Evolutionary conservation across 2,888 invertebrate genomes (phyloP), one percentile per base, ranked within the genome.

Genomic region (Malachius bipustulatus): DNA sequence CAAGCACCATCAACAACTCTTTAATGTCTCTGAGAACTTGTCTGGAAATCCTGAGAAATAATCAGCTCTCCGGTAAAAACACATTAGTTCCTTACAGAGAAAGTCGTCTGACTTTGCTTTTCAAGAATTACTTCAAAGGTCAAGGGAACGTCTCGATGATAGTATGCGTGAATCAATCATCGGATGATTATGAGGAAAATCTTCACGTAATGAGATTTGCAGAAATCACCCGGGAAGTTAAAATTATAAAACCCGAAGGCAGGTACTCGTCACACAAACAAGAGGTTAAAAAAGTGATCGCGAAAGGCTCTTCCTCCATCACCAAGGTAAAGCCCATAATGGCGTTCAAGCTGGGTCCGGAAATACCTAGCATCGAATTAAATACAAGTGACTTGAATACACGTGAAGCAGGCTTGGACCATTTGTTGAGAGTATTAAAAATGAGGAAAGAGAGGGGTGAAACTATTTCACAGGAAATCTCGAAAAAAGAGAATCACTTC

Each of bases 121-220:
- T 98, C 60, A 96, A 96, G 60, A 94, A 88, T 57, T 98, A 84
- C 65, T 97, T 98, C 59, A 97, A 98, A 59, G 94, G 96, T 0
- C 87, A 93, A 58, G 96, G 97, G 0, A 83, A 83, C 52, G 90
- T 98, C 0, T 72, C 84, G 38, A 97, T 98, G 96, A 73, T 98
- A 41, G 88, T 99, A 4, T 98, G 98, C 58, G 78, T 91, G 3
- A 98, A 97, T 66, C 97, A 97, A 0, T 73, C 83, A 35, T 73
- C 77, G 2, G 83, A 83, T 37, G 96, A 98, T 56, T 94, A 84
- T 52, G 94, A 97, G 60, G 97, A 99, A 59, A 96, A 89, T 37
- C 63, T 91, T 56, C 61, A 62, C 39, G 96, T 97, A 1, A 81
- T 97, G 82, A 81, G 89, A 54, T 98, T 98, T 60, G 96, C 97